phyloP scores from a whole-genome alignment of 2,113 vertebrate species.

The Desmodus rotundus region DNA sequence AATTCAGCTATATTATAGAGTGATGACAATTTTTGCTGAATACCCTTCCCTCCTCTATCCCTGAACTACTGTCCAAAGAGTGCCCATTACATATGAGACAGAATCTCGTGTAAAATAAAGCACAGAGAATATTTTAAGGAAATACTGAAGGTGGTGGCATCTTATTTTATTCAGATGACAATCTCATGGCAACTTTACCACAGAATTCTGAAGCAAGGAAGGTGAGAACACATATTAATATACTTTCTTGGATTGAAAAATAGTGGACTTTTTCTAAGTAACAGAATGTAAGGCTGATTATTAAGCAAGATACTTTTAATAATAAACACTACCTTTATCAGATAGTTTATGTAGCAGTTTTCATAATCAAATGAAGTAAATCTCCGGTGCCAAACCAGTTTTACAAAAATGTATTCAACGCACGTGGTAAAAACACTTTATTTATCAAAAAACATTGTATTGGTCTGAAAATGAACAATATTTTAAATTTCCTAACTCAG shows the following conservation, averaged over 20 bases:
- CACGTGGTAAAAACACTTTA: not conserved
- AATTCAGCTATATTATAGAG: not conserved
- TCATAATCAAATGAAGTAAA: not conserved
- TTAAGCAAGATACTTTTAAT: not conserved
- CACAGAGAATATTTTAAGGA: not conserved
- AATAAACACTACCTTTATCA: not conserved
- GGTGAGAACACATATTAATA: not conserved
- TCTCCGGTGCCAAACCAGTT: not conserved
- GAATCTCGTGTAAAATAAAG: not conserved
- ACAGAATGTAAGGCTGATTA: slow-evolving; percentile 3
- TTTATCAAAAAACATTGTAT: not conserved
- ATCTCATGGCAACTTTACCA: not conserved
- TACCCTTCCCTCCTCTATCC: not conserved
- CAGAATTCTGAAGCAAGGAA: slow-evolving; percentile 21
- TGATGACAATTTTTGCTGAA: not conserved
- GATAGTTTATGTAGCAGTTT: not conserved
- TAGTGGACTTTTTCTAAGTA: not conserved
- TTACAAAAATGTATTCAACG: not conserved
- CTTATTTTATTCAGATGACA: slow-evolving; percentile 7
- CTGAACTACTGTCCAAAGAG: slow-evolving; percentile 2
- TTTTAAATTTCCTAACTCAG: not conserved
- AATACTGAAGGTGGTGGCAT: not conserved
- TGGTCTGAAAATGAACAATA: not conserved
- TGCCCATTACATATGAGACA: not conserved
- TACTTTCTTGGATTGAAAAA: not conserved